Percentiles rank a stretch among this genome's conserved stretches.
Conservation (phyloP, 2,888 invertebrate genomes). For the Lypha dubia region DNA sequence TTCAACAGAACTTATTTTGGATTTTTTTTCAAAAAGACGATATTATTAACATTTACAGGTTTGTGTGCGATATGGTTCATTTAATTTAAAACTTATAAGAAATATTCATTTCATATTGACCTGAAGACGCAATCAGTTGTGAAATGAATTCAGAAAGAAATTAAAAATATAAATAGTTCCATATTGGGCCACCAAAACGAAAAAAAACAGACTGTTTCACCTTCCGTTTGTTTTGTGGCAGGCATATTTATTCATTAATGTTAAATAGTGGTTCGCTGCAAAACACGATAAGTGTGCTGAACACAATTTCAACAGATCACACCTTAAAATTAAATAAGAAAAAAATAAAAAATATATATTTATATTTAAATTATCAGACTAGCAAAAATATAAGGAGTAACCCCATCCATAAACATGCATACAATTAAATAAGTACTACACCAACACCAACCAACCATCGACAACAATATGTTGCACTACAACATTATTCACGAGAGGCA, state of each 20-base stretch:
- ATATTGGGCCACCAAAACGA: constrained; percentile 13
- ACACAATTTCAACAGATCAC: constrained; percentile 72
- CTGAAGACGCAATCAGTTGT: constrained; percentile 70
- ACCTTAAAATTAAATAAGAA: constrained; percentile 63
- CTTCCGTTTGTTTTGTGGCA: constrained; percentile 17
- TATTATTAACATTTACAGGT: neutral
- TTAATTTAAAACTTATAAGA: constrained; percentile 64
- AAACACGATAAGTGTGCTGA: constrained; percentile 72
- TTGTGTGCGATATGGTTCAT: constrained; percentile 58
- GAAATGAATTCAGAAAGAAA: constrained; percentile 65
- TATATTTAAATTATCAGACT: constrained; percentile 71
- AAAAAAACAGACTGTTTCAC: neutral
- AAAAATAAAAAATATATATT: constrained; percentile 24
- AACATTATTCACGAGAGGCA: constrained; percentile 61
- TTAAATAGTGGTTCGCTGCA: constrained; percentile 53
- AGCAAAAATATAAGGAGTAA: constrained; percentile 66
- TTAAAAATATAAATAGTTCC: constrained; percentile 55
- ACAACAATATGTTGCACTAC: constrained; percentile 28
- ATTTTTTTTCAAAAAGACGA: no score
- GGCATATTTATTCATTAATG: constrained; percentile 49
- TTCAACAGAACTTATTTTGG: constrained; percentile 15
- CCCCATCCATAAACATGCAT: constrained; percentile 38
- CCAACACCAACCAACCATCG: constrained; percentile 4
- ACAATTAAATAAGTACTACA: constrained; percentile 49
- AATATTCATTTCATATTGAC: constrained; percentile 63